These are phyloP conservation scores for Onychostoma macrolepis DNA, from an alignment of 2,113 vertebrate species.

Conservation along the genomic window DNA sequence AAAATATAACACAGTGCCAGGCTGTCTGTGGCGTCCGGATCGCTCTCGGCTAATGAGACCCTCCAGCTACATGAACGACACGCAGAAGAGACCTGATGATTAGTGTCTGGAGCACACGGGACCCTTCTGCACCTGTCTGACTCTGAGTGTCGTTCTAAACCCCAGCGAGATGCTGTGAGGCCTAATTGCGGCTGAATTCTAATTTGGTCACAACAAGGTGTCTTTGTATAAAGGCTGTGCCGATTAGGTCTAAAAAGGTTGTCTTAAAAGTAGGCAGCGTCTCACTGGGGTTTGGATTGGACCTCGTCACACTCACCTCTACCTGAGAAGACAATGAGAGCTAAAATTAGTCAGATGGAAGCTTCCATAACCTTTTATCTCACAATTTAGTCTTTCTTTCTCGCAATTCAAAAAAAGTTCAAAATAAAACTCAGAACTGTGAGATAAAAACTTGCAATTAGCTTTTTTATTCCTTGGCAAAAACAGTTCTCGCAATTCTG, in stretches of 20 bases:
- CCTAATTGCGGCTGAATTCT: neutral
- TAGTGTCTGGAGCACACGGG: neutral
- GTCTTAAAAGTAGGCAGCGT: too few relatives aligned
- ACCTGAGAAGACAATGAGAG: neutral
- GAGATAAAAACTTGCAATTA: too few relatives aligned
- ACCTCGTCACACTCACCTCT: neutral
- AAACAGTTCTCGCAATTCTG: too few relatives aligned
- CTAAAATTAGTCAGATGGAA: neutral
- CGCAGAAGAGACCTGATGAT: neutral
- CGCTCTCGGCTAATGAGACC: neutral
- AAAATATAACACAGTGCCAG: slow-evolving; percentile 13
- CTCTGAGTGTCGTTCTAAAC: neutral
- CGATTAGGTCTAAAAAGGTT: too few relatives aligned
- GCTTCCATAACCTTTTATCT: too few relatives aligned
- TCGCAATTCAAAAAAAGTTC: too few relatives aligned
- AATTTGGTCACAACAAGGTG: neutral
- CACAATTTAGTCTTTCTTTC: too few relatives aligned
- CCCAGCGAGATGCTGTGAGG: neutral
- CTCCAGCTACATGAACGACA: neutral
- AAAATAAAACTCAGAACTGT: too few relatives aligned
- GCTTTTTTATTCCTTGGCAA: too few relatives aligned
- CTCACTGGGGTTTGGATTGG: too few relatives aligned
- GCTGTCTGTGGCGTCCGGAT: neutral
- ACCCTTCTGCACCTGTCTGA: neutral
- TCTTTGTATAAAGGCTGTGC: neutral